These are phyloP conservation scores for Hylaeus anthracinus DNA, from an alignment of 1,140 invertebrate genomes.

Conservation along the genomic window DNA sequence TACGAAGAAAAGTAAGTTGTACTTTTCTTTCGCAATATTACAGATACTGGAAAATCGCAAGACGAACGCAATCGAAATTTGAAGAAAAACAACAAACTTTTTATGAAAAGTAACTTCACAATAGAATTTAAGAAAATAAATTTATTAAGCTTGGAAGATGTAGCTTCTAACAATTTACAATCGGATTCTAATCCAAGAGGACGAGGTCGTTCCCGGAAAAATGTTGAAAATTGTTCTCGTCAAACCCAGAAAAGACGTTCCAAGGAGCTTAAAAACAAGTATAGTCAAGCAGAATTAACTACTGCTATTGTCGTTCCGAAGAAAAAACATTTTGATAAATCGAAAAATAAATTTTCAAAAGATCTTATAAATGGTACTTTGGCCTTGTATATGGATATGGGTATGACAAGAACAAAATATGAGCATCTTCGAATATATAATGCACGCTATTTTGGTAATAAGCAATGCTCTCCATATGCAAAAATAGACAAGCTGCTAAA, in stretches of 20 bases:
- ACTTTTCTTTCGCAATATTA: conserved; percentile 24
- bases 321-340: conserved; percentile 4
- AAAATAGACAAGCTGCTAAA: conserved; percentile 32
- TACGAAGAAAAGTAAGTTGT: too few relatives aligned
- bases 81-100: neutral
- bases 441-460: conserved; percentile 15
- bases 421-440: conserved; percentile 30
- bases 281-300: neutral
- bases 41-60: conserved; percentile 22
- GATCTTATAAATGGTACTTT: conserved; percentile 20
- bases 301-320: conserved; percentile 4
- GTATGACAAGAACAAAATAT: conserved; percentile 23
- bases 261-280: neutral
- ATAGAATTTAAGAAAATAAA: too few relatives aligned
- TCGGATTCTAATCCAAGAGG: conserved; percentile 1
- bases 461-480: conserved; percentile 3
- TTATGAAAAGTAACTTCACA: conserved; percentile 19
- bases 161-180: conserved; percentile 12
- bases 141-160: too few relatives aligned
- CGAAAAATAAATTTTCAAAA: conserved; percentile 7
- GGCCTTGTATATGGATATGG: conserved; percentile 34
- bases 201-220: conserved; percentile 5
- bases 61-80: conserved; percentile 17
- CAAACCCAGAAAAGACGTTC: neutral
- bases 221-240: neutral